Evolutionary conservation across 2,113 vertebrate species (phyloP).

Genomic region (Mustela nigripes): DNA sequence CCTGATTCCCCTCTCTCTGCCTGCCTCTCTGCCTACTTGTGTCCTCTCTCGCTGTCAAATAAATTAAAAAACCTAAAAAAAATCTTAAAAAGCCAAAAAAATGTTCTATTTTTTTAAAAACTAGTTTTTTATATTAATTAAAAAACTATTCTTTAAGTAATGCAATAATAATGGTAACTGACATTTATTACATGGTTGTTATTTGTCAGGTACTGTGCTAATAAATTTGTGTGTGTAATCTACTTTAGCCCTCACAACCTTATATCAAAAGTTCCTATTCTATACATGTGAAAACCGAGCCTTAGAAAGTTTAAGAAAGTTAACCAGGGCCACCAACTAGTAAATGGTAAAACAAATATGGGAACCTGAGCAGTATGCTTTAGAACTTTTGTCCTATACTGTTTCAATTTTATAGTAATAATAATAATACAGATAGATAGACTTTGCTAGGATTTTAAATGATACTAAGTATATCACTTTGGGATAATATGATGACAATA

Average conservation of each 20-base stretch:
- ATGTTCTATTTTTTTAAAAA: not conserved
- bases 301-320: not conserved
- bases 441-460: not conserved
- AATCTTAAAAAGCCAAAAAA: not conserved
- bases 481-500: not conserved
- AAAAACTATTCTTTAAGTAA: not conserved
- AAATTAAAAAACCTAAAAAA: not conserved
- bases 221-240: not conserved
- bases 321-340: not conserved
- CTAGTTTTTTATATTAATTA: not conserved
- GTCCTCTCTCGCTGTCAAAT: no score
- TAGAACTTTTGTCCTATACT: not conserved
- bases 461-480: not conserved
- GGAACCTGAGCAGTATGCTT: not conserved
- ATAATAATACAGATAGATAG: not conserved
- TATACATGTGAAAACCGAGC: not conserved
- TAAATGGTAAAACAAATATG: not conserved
- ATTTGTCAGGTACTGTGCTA: not conserved
- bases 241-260: not conserved
- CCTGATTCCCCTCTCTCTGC: no score
- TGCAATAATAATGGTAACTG: not conserved
- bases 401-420: not conserved
- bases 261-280: not conserved
- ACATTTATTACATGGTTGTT: not conserved
- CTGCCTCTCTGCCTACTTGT: no score